These are phyloP conservation scores for Eledona agricola DNA, from an alignment of 2,888 invertebrate genomes.

Conservation along the genomic window DNA sequence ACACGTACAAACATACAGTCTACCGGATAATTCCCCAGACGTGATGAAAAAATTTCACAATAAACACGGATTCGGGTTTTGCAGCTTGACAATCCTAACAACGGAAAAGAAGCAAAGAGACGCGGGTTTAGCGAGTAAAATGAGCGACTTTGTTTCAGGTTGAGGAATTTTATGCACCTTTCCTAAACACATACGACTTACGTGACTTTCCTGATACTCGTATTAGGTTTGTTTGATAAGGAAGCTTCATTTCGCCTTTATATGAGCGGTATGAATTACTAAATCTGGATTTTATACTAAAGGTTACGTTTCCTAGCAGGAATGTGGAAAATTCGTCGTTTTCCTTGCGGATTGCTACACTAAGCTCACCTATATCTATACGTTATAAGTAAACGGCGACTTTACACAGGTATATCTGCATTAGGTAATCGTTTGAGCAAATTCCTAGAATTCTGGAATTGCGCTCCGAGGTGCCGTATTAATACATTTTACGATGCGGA, in stretches of 20 bases:
- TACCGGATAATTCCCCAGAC: slow-evolving; percentile 8
- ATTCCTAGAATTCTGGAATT: slow-evolving; percentile 44
- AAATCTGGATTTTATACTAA: too few species aligned
- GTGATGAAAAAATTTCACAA: slow-evolving; percentile 12
- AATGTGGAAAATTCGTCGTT: slow-evolving; percentile 6
- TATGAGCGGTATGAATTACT: too few species aligned
- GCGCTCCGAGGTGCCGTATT: slow-evolving; percentile 52
- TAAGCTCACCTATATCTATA: slow-evolving; percentile 7
- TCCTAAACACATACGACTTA: too few species aligned
- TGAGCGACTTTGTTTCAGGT: too few species aligned
- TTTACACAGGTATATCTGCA: slow-evolving; percentile 22
- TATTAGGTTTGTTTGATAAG: too few species aligned
- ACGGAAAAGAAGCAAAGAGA: too few species aligned
- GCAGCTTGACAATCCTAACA: slow-evolving; percentile 12
- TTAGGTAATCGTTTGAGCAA: slow-evolving; percentile 38
- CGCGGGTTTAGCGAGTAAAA: too few species aligned
- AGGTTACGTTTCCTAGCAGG: too few species aligned
- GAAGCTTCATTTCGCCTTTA: too few species aligned
- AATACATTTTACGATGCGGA: slow-evolving; percentile 53
- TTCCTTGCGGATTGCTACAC: slow-evolving; percentile 8
- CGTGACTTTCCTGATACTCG: too few species aligned
- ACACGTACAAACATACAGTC: slow-evolving; percentile 11
- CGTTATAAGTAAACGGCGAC: slow-evolving; percentile 6
- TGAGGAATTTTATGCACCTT: too few species aligned
- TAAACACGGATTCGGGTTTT: slow-evolving; percentile 11